Evolutionary conservation across 2,888 invertebrate species (phyloP), one percentile per base, ranked within the genome.

Genomic region (Auanema sp.): DNA sequence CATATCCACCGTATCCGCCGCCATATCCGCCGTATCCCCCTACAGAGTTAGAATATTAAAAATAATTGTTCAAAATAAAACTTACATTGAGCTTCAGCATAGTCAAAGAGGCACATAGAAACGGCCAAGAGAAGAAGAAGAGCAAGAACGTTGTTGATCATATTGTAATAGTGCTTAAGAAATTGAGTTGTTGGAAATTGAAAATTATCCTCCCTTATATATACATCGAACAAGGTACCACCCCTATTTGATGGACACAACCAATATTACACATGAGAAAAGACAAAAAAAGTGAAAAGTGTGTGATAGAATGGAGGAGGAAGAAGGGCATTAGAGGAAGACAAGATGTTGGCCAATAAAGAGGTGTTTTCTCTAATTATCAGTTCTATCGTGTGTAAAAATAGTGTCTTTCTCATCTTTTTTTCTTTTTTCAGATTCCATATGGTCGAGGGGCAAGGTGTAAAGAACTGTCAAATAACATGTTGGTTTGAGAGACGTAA

Each of bases 1-100:
- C 21, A 21, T 47, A 47, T 33, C 33, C 33, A 21, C 47, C 47
- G 10, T 47, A 47, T 16, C 47, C 47, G 8, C 33, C 33, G 33
- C 33, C 33, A 8, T 16, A 16, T 3, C 16, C 47, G 10, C 47
- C 21, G 10, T 21, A 47, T 3, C 21, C 47, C 47, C 47, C 16
- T 47, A 43, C 43, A 11, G n/a, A n/a, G n/a, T 43, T 43, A 21
- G 10, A 47, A 47, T 21, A 5, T 47, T 47, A 5, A 47, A 5
- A 21, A 21, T n/a, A 21, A 6, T 47, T 16, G 21, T 18, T 16
- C 10, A 5, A 10, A 47, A 47, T 10, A 10, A 10, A 47, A 5
- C 47, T 10, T 21, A 47, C 47, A 47, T 21, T 47, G 47, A 47
- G 47, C 47, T 16, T 47, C 47, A 18, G 47, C 47, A 21, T 47